These are phyloP conservation scores for Lasius fuliginosus DNA, from an alignment of 2,888 invertebrate species.

Conservation along the genomic window DNA sequence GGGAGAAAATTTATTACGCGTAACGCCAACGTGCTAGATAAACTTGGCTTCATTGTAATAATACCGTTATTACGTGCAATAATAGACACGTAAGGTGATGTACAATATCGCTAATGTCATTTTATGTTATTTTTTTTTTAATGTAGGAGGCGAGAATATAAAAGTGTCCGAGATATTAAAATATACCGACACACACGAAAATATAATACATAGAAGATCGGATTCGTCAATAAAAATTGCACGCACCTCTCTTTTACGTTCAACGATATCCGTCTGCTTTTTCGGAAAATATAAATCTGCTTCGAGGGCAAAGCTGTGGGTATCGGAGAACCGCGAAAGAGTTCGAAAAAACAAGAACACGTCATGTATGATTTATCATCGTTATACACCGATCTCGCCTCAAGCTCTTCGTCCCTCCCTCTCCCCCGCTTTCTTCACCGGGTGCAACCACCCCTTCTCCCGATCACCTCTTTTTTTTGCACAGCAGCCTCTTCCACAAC, in stretches of 20 bases:
- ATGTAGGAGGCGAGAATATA: background rate
- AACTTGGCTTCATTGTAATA: slow-evolving; percentile 38
- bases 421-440: background rate
- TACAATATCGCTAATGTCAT: slow-evolving; percentile 33
- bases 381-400: slow-evolving; percentile 52
- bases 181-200: background rate
- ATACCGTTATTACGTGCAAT: slow-evolving; percentile 25
- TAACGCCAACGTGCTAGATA: slow-evolving; percentile 28
- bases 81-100: slow-evolving; percentile 7
- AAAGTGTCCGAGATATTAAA: slow-evolving; percentile 22
- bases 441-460: slow-evolving; percentile 4
- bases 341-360: slow-evolving; percentile 65
- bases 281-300: slow-evolving; percentile 13
- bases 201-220: background rate
- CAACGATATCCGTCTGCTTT: background rate
- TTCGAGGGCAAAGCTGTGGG: slow-evolving; percentile 49
- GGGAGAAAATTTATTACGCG: slow-evolving; percentile 19
- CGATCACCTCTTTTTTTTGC: slow-evolving; percentile 48
- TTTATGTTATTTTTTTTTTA: slow-evolving; percentile 11
- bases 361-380: slow-evolving; percentile 73
- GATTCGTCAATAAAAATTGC: slow-evolving; percentile 12
- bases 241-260: background rate
- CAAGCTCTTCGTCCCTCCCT: slow-evolving; percentile 8
- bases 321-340: background rate
- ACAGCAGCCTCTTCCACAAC: slow-evolving; percentile 63